Percentiles rank a stretch among this genome's conserved stretches.
Evolutionary conservation across 2,113 vertebrate species (phyloP).

Genomic region (Rutilus rutilus): DNA sequence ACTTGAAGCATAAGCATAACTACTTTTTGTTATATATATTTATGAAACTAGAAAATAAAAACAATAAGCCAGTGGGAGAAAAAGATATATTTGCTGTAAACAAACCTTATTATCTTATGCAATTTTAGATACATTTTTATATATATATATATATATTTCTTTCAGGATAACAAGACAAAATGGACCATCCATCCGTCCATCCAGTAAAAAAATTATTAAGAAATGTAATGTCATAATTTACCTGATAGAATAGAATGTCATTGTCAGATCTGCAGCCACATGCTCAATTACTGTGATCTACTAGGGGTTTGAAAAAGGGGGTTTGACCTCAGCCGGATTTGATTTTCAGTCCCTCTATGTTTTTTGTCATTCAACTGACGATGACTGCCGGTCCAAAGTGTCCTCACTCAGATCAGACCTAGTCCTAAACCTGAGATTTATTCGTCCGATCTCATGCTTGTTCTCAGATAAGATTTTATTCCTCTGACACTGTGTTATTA

Average conservation of each 20-base stretch:
- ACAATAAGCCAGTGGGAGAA: too few relatives aligned
- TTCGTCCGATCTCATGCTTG: not conserved
- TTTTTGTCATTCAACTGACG: not conserved
- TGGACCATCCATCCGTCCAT: too few relatives aligned
- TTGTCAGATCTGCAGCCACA: not conserved
- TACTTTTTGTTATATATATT: too few relatives aligned
- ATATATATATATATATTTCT: too few relatives aligned
- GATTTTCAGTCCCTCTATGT: not conserved
- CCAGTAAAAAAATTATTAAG: too few relatives aligned
- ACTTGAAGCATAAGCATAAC: too few relatives aligned
- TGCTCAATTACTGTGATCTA: not conserved
- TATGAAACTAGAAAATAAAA: too few relatives aligned
- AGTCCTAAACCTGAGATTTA: not conserved
- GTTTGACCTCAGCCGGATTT: not conserved
- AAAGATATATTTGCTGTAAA: too few relatives aligned
- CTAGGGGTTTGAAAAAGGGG: not conserved
- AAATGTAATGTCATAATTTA: not conserved
- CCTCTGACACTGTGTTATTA: not conserved
- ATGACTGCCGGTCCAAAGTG: not conserved
- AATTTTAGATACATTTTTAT: too few relatives aligned
- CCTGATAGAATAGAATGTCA: not conserved
- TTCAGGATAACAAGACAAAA: too few relatives aligned
- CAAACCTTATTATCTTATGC: too few relatives aligned
- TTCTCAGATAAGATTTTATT: conserved; percentile 7
- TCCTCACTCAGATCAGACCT: not conserved